Percentiles rank a stretch among this genome's conserved stretches.
These are phyloP conservation scores for Myathropa florea DNA, from an alignment of 2,888 invertebrate species.

Conservation along the genomic window DNA sequence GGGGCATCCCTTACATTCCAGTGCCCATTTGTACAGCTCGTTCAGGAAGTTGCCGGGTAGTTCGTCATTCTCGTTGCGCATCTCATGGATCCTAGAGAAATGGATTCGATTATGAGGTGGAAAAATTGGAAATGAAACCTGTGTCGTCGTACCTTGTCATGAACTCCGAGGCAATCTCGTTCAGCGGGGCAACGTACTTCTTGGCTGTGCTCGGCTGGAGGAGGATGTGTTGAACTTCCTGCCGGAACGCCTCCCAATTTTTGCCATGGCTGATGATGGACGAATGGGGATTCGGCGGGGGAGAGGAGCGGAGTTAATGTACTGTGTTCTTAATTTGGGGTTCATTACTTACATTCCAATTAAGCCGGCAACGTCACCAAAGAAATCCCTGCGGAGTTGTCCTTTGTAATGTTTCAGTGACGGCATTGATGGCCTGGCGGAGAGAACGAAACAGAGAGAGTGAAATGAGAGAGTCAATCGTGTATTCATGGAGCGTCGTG, in stretches of 20 bases:
- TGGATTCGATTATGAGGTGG: background rate
- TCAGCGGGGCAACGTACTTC: slow-evolving; percentile 87
- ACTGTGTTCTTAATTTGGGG: background rate
- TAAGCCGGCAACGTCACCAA: slow-evolving; percentile 86
- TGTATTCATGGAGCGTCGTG: background rate
- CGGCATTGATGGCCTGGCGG: slow-evolving; percentile 85
- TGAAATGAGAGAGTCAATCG: background rate
- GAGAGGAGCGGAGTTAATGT: background rate
- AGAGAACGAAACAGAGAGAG: background rate
- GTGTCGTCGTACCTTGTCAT: slow-evolving; percentile 83
- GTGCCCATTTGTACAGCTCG: slow-evolving; percentile 94
- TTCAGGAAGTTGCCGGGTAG: slow-evolving; percentile 91
- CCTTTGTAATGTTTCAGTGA: slow-evolving; percentile 88
- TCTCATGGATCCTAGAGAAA: slow-evolving; percentile 83
- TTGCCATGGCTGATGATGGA: slow-evolving; percentile 89
- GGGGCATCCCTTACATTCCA: slow-evolving; percentile 87
- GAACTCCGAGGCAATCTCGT: slow-evolving; percentile 89
- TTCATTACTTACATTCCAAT: slow-evolving; percentile 86
- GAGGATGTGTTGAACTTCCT: slow-evolving; percentile 91
- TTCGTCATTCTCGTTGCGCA: slow-evolving; percentile 85
- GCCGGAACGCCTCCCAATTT: slow-evolving; percentile 92
- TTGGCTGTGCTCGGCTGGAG: slow-evolving; percentile 90
- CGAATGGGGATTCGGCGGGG: too few relatives aligned
- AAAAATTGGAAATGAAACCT: too few relatives aligned
- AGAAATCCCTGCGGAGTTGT: slow-evolving; percentile 85